phyloP scores from a whole-genome alignment of 1,140 invertebrate genomes.

The Heterodera schachtii region DNA sequence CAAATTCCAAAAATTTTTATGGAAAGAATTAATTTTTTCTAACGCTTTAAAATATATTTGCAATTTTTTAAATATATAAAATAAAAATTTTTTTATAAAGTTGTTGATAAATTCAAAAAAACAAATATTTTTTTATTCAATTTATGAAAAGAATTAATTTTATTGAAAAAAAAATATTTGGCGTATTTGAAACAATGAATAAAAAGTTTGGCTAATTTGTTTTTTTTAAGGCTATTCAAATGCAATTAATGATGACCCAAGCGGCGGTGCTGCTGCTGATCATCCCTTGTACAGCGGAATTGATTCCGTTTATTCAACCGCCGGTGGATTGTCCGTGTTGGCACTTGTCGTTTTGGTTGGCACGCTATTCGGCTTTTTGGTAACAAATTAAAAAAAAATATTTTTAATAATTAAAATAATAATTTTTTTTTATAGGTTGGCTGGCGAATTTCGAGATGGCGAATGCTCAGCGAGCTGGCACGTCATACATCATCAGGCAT shows the following conservation, averaged over 20 bases:
- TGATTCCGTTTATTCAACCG: conserved; percentile 20
- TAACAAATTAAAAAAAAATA: conserved; percentile 31
- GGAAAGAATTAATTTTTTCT: too few species aligned
- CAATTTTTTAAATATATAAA: too few species aligned
- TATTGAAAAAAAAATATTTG: too few species aligned
- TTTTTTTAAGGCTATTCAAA: not conserved
- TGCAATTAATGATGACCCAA: not conserved
- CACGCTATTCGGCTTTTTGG: conserved; percentile 52
- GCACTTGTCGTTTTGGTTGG: conserved; percentile 44
- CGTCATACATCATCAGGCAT: conserved; percentile 22
- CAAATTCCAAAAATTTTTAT: too few species aligned
- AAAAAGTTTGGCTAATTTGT: too few species aligned
- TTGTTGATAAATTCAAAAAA: too few species aligned
- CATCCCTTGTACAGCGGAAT: not conserved
- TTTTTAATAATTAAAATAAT: not conserved
- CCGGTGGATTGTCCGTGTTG: conserved; percentile 41
- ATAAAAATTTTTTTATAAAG: too few species aligned
- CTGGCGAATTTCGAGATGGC: conserved; percentile 59
- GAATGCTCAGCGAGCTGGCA: conserved; percentile 41
- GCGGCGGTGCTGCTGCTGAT: not conserved
- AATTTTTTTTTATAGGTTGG: conserved; percentile 49
- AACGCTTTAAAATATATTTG: too few species aligned
- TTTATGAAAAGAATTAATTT: too few species aligned
- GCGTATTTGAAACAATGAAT: too few species aligned
- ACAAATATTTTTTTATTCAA: too few species aligned